Evolutionary conservation across 1,140 invertebrate genomes (phyloP).

Genomic region (Pinna nobilis): DNA sequence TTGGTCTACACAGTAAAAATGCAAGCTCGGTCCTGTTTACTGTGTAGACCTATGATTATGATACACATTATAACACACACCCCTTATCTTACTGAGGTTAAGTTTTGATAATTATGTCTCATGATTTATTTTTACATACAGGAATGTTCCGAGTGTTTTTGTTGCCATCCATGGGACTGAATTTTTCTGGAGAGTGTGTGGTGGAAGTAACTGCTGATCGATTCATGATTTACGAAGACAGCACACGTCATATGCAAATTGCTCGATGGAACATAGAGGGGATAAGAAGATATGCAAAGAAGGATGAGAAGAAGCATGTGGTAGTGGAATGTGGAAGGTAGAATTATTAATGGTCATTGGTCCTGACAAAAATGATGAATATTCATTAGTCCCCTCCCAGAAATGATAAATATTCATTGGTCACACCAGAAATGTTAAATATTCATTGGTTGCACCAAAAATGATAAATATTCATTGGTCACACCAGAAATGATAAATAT

Average conservation of each 20-base stretch:
- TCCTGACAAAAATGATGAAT: too few species aligned
- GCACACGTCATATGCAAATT: neutral
- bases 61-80: too few species aligned
- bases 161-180: conserved; percentile 22
- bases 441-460: too few species aligned
- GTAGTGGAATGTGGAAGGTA: conserved; percentile 38
- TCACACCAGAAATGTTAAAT: too few species aligned
- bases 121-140: neutral
- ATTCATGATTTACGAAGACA: conserved; percentile 20
- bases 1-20: too few species aligned
- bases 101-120: neutral
- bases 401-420: too few species aligned
- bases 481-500: too few species aligned
- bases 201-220: conserved; percentile 11
- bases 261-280: conserved; percentile 12
- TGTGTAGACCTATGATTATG: too few species aligned
- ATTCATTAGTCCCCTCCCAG: too few species aligned
- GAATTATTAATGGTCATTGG: neutral
- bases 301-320: conserved; percentile 19
- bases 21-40: too few species aligned
- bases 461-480: too few species aligned
- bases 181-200: conserved; percentile 30
- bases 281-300: conserved; percentile 30
- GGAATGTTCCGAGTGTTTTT: conserved; percentile 32
- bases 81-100: too few species aligned